These are phyloP conservation scores for Kryptolebias marmoratus DNA, from an alignment of 2,113 vertebrate species.

Conservation along the genomic window DNA sequence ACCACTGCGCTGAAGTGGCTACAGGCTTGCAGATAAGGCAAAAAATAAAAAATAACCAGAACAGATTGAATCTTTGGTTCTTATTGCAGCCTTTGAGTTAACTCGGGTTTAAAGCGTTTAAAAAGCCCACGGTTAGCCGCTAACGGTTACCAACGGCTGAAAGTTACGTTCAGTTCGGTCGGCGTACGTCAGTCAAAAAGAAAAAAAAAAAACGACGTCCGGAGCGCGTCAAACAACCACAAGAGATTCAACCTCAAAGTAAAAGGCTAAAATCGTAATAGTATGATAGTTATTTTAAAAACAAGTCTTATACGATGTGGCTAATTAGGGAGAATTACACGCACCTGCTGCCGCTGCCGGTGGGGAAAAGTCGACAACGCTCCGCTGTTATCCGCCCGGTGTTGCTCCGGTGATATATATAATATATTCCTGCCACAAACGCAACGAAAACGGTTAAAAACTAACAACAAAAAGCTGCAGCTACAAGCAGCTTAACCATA, in stretches of 20 bases:
- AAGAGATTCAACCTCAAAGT: accelerated
- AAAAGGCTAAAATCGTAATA: neutral
- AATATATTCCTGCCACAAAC: slow-evolving; percentile 1
- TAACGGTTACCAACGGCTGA: neutral
- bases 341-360: slow-evolving; percentile 62
- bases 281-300: neutral
- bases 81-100: too few species aligned
- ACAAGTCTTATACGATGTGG: neutral
- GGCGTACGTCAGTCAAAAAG: neutral
- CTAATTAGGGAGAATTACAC: neutral
- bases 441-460: neutral
- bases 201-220: too few species aligned
- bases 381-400: neutral
- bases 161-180: neutral
- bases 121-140: neutral
- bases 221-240: neutral
- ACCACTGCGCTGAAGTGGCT: too few species aligned
- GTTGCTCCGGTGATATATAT: neutral
- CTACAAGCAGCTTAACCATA: neutral
- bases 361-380: slow-evolving; percentile 5
- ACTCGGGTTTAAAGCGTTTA: neutral
- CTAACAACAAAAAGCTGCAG: neutral
- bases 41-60: too few species aligned
- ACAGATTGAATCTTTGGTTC: too few species aligned
- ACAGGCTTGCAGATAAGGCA: too few species aligned